Evolutionary conservation across 2,888 invertebrate genomes (phyloP).

Genomic region (Eupithecia pulchellata): DNA sequence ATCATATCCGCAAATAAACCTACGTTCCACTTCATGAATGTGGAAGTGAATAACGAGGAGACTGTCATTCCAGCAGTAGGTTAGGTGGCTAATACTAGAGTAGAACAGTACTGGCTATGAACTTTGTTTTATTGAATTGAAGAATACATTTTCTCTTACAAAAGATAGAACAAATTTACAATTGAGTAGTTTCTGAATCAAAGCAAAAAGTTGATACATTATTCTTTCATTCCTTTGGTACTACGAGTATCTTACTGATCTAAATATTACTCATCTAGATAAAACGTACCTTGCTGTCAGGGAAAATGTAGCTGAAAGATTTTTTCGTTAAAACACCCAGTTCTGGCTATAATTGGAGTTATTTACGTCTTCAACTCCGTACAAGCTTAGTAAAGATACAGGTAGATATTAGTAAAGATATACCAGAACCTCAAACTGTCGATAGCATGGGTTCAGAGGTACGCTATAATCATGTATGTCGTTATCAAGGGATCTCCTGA

Average conservation of each 20-base stretch:
- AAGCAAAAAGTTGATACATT: not conserved
- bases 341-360: not conserved
- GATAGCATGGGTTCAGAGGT: not conserved
- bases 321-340: not conserved
- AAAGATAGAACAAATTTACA: no score
- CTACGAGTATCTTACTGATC: not conserved
- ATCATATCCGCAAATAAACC: conserved; percentile 38
- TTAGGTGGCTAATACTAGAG: not conserved
- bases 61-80: conserved; percentile 23
- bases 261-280: not conserved
- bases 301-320: not conserved
- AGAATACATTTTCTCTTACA: no score
- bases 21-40: conserved; percentile 28
- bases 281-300: not conserved
- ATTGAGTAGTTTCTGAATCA: not conserved
- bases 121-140: not conserved
- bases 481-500: conserved; percentile 1
- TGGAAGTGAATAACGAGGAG: conserved; percentile 28
- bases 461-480: not conserved
- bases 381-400: not conserved
- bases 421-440: not conserved
- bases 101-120: conserved; percentile 9
- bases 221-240: not conserved
- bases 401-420: no score
- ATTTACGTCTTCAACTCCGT: not conserved